phyloP scores from a whole-genome alignment of 2,888 invertebrate genomes.

The Phortica magna region DNA sequence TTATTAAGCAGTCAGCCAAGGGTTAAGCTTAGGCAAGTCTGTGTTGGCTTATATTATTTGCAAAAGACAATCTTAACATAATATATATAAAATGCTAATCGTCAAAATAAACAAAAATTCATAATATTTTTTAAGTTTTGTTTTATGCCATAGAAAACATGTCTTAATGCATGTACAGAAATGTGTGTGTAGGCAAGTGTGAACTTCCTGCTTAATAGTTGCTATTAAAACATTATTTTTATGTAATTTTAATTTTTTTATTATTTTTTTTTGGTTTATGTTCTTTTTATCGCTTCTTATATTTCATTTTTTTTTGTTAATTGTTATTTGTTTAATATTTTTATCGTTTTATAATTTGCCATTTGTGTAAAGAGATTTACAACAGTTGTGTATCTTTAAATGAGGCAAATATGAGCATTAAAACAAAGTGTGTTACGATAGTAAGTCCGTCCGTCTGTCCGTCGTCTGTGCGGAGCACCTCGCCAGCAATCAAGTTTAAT shows the following conservation, averaged over 20 bases:
- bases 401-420: no score
- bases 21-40: no score
- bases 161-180: no score
- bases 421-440: no score
- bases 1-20: no score
- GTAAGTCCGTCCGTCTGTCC: no score
- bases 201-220: no score
- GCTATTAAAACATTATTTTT: no score
- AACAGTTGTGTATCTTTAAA: not conserved
- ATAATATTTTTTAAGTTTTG: not conserved
- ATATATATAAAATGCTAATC: not conserved
- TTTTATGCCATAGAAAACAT: no score
- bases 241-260: not conserved
- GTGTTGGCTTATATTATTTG: no score
- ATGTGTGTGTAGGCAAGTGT: conserved; percentile 16
- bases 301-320: conserved; percentile 34
- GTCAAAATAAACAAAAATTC: not conserved
- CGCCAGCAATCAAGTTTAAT: no score
- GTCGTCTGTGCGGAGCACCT: no score
- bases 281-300: conserved; percentile 49
- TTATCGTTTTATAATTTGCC: conserved; percentile 43
- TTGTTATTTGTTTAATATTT: conserved; percentile 24
- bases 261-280: conserved; percentile 40
- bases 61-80: not conserved
- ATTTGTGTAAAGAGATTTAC: conserved; percentile 30